Base-by-base conservation (phyloP, 2,797 vertebrate genomes). In the Amniataba percoides region DNA sequence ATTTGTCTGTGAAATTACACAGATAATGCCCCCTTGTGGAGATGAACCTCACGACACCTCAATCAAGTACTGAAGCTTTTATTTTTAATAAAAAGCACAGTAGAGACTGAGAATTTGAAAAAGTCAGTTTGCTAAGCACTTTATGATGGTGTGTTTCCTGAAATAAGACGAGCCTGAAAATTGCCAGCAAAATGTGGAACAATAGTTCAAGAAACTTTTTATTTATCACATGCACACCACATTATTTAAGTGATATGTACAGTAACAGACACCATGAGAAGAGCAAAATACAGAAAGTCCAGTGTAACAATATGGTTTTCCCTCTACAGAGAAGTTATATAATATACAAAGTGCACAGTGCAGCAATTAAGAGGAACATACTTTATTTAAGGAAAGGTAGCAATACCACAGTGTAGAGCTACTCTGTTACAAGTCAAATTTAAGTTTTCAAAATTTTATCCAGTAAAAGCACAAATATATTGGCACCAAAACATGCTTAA, bases 1-100 rank as follows among this genome's bases (percentile, higher is more conserved):
- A 25, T 27, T 34, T n/a, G 18, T 62, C 18, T 69, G 15, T 27
- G 62, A 71, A 75, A 70, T 57, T 71, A 40, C 25, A 77, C 36
- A 70, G 10, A 59, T 25, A n/a, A 8, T 34, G 80, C 87, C 88
- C 82, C 68, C 91, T 81, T 77, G 87, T 87, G 89, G 86, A 56
- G 5, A 73, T 21, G 58, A 59, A 0, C 25, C 3, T 46, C 15
- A 77, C 16, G 60, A 16, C 82, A 81, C 4, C 10, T 14, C 18
- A 43, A 19, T 52, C 56, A 53, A 2, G 3, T 1, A 31, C 14
- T 16, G n/a, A 5, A 13, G 43, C 2, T 34, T 39, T 7, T 14
- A 31, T 21, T 25, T 60, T 56, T 48, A 52, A 40, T 18, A 15
- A 4, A 7, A 8, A 53, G 34, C 15, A 14, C 1, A 42, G 21